A percentile compares a stretch with the other conserved stretches of the same genome.
These are phyloP conservation scores for Peromyscus polionotus DNA, from an alignment of 2,113 vertebrate genomes.

Conservation along the genomic window DNA sequence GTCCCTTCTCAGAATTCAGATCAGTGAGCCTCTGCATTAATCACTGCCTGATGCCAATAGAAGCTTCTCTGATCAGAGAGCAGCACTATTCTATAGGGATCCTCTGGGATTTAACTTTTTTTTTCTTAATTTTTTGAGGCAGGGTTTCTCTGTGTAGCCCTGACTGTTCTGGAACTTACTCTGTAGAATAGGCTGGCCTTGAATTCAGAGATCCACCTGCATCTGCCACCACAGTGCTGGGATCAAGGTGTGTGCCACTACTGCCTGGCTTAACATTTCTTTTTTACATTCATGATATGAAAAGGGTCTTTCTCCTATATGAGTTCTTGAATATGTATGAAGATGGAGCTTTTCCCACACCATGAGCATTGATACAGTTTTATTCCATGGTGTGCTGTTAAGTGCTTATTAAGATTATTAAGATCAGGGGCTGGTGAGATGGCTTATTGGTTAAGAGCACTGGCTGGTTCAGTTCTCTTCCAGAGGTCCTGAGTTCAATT, in stretches of 20 bases:
- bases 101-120: background rate
- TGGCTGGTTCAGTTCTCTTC: too few species aligned
- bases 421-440: background rate
- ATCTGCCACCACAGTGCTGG: too few species aligned
- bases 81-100: background rate
- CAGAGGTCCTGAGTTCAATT: too few species aligned
- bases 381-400: background rate
- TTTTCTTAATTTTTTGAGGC: background rate
- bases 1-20: background rate
- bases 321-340: background rate
- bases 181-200: too few species aligned
- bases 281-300: background rate
- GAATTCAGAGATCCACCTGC: too few species aligned
- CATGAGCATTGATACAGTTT: background rate
- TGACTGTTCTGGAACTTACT: too few species aligned
- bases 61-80: too few species aligned
- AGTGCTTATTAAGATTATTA: background rate
- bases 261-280: too few species aligned
- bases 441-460: too few species aligned
- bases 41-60: background rate
- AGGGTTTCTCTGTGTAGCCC: too few species aligned
- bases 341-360: background rate
- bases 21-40: background rate
- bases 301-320: background rate
- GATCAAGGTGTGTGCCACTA: too few species aligned